Percentiles rank a stretch among this genome's conserved stretches.
Evolutionary conservation across 2,113 vertebrate species (phyloP).

Genomic region (Donacobius atricapilla): DNA sequence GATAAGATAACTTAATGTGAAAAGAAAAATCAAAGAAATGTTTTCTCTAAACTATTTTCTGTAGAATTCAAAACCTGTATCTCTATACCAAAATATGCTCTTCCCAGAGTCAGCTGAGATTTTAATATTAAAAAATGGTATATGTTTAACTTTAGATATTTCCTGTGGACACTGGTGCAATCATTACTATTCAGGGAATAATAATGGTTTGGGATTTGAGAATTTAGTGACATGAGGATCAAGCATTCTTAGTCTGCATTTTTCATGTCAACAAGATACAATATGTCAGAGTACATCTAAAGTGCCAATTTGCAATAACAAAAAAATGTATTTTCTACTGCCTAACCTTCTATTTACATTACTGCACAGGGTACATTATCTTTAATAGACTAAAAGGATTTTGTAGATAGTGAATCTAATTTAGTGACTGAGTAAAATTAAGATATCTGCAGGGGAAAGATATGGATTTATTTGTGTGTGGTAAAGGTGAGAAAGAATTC

Average conservation of each 20-base stretch:
- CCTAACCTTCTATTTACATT: neutral
- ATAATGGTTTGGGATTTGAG: neutral
- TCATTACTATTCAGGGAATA: neutral
- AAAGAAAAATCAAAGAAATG: neutral
- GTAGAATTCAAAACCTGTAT: neutral
- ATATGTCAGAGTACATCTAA: neutral
- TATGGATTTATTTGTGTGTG: neutral
- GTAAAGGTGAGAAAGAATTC: neutral
- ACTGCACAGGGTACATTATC: neutral
- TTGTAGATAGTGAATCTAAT: neutral
- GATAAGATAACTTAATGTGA: neutral
- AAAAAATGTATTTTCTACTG: neutral
- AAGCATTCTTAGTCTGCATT: neutral
- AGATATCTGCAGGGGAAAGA: neutral
- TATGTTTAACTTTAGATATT: neutral
- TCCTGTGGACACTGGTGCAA: neutral
- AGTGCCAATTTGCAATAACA: neutral
- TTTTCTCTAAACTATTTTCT: neutral
- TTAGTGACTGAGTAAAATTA: neutral
- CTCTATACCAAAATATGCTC: neutral
- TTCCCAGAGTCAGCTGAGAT: neutral
- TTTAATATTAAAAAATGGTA: neutral
- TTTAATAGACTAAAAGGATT: neutral
- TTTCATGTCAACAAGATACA: neutral
- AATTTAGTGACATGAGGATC: neutral